Evolutionary conservation across 2,797 vertebrate species (phyloP), one percentile per base, ranked within the genome.

Genomic region (Vespertilio murinus): DNA sequence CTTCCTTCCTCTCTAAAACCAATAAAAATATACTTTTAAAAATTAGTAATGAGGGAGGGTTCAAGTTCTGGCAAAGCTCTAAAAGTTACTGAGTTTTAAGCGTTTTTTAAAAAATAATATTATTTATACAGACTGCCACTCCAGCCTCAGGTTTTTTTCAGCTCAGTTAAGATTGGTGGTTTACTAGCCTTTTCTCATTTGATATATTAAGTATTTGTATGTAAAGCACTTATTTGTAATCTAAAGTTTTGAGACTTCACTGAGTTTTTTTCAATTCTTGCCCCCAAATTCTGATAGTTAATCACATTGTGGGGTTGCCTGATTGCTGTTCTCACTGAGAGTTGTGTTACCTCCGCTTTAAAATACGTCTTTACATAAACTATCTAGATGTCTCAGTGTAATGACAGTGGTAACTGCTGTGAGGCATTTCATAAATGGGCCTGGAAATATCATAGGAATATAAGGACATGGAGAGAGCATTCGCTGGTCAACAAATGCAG

Each of bases 161-260:
- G 33, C 73, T 86, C 16, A 13, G 54, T 71, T 86, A 65, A 59
- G 16, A 84, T 79, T 70, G 25, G 12, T 23, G 13, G 16, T 84
- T 89, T 89, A 78, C 11, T 38, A 75, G 67, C n/a, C 12, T 64
- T 42, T 83, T 75, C 9, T 74, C 30, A 17, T 75, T 92, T 65
- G 52, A 52, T 18, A 77, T 35, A 18, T 22, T 52, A 35, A 82
- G 75, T 85, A 88, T 42, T 93, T 88, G 52, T 40, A 74, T 82
- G 73, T 89, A 65, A 93, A 93, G 8, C n/a, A 56, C 18, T 74
- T 91, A 45, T 87, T 86, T 86, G 40, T 75, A 79, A 67, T n/a
- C 45, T 78, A 28, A 14, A 23, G 12, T 64, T 93, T 89, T 52
- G 85, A 67, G 47, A 90, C 88, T 90, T 87, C 84, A 91, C 25